Conservation (phyloP, 2,113 vertebrate genomes). For the Synodontis membranacea region DNA sequence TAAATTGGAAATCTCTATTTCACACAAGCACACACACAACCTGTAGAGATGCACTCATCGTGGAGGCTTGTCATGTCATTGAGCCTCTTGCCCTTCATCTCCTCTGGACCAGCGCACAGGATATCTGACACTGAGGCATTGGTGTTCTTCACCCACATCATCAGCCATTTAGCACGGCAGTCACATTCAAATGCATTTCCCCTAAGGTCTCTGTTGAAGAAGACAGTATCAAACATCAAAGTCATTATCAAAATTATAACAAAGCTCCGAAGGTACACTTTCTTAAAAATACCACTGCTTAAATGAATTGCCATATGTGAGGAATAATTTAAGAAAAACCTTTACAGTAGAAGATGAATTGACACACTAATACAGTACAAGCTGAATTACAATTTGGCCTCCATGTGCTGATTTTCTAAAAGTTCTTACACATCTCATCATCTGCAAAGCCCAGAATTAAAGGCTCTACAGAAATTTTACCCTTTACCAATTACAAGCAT, state of each 20-base stretch:
- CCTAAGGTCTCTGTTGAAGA: conserved; percentile 83
- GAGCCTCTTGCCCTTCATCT: conserved; percentile 91
- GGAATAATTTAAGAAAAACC: not conserved
- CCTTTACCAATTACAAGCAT: not conserved
- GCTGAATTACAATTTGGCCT: not conserved
- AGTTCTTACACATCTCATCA: not conserved
- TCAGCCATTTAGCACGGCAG: conserved; percentile 97
- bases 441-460: not conserved
- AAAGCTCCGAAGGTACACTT: not conserved
- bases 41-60: conserved; percentile 91
- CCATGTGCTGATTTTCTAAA: not conserved
- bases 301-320: not conserved
- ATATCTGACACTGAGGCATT: conserved; percentile 96
- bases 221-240: no score
- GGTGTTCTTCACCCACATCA: conserved; percentile 94
- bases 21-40: conserved; percentile 65
- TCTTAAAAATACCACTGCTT: not conserved
- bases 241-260: not conserved
- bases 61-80: conserved; percentile 90
- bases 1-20: not conserved
- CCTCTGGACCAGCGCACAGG: conserved; percentile 86
- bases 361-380: not conserved
- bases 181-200: conserved; percentile 97
- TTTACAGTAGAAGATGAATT: not conserved
- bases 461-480: not conserved